phyloP scores from a whole-genome alignment of 2,888 invertebrate species.

The Beris morrisii region DNA sequence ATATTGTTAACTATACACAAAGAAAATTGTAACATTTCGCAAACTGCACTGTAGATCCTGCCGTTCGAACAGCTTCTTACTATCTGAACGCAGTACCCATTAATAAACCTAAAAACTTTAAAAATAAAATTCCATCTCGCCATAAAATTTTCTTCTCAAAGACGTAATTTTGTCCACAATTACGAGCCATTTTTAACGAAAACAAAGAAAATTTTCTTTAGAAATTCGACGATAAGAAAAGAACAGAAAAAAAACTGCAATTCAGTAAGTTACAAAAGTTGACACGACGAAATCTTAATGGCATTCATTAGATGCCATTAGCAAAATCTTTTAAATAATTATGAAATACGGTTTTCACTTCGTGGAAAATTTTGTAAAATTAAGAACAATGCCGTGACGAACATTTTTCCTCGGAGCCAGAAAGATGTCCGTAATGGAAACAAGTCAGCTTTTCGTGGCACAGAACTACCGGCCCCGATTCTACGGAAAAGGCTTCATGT shows the following conservation, averaged over 20 bases:
- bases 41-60: no score
- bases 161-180: not conserved
- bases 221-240: slow-evolving; percentile 4
- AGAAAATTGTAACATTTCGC: no score
- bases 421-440: not conserved
- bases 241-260: slow-evolving; percentile 1
- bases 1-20: no score
- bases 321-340: slow-evolving; percentile 19
- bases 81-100: no score
- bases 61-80: no score
- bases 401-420: not conserved
- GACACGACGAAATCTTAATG: slow-evolving; percentile 1
- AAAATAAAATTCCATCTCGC: no score
- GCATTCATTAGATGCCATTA: slow-evolving; percentile 14
- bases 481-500: no score
- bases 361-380: not conserved
- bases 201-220: slow-evolving; percentile 5
- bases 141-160: no score
- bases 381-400: slow-evolving; percentile 8
- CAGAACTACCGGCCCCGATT: no score
- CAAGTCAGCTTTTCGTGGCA: slow-evolving; percentile 1
- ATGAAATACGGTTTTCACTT: slow-evolving; percentile 5
- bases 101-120: no score
- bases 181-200: slow-evolving; percentile 3
- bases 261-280: slow-evolving; percentile 18